Base-by-base conservation (phyloP, 2,888 invertebrate genomes). In the Stenotaenia linearis region DNA sequence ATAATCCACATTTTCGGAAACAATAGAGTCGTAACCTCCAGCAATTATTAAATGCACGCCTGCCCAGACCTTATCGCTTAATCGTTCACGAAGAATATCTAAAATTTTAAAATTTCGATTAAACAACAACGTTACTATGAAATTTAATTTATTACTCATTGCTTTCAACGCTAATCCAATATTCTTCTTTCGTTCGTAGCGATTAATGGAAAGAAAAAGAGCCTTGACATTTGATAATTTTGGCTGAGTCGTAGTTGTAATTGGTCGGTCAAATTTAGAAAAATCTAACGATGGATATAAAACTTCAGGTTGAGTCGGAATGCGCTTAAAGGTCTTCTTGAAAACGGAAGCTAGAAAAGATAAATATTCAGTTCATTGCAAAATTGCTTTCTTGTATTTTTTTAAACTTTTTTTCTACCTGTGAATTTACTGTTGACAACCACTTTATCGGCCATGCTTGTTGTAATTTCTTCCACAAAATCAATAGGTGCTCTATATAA, bases 351-450 rank as follows among this genome's bases (percentile, higher is more conserved):
- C 91, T 88, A n/a, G n/a, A n/a, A n/a, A n/a, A n/a, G n/a, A n/a
- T n/a, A n/a, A n/a, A n/a, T n/a, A n/a, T n/a, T n/a, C n/a, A n/a
- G n/a, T n/a, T n/a, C n/a, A 2, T 32, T 2, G 32, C 35, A 9
- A 30, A 56, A 18, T 18, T 7, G 4, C 23, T 15, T n/a, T 81
- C 81, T 83, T 56, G 18, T 21, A 56, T 1, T 23, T 21, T 21
- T 2, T 21, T 28, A 35, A 18, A 75, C 9, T 18, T 21, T 28
- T 5, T 4, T 9, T 12, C 3, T 10, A 88, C 89, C 88, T n/a
- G 99, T 99, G 85, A 96, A 99, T 85, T 92, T 90, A 84, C 98
- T 98, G 86, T 99, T 99, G 0, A 99, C 99, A 80, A 98, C 88
- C 79, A 98, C 91, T 84, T 92, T 90, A 86, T 98, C 93, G 1